Evolutionary conservation across 2,797 vertebrate genomes (phyloP).

Genomic region (Thalassophryne amazonica): DNA sequence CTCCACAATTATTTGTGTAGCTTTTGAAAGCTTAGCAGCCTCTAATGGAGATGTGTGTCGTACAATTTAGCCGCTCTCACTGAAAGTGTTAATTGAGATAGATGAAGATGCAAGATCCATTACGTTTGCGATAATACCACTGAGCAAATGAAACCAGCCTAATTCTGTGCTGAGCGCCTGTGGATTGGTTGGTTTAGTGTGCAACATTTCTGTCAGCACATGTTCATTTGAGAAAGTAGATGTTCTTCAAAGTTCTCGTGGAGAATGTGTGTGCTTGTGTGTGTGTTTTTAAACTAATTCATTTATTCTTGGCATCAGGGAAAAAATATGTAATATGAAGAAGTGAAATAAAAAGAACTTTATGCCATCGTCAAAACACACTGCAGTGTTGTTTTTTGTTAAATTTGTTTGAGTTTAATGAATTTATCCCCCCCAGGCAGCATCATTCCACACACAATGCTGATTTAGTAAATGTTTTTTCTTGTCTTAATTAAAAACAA

Average conservation of each 20-base stretch:
- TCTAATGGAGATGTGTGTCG: conserved; percentile 48
- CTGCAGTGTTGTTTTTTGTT: conserved; percentile 17
- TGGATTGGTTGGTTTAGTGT: conserved; percentile 22
- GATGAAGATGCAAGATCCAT: conserved; percentile 66
- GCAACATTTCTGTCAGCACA: conserved; percentile 34
- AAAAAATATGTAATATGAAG: conserved; percentile 18
- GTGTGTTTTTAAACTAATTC: too few species aligned
- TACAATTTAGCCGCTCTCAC: conserved; percentile 53
- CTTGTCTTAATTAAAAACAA: too few species aligned
- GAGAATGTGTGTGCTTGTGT: not conserved
- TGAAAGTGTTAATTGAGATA: conserved; percentile 67
- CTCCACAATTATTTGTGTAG: conserved; percentile 26
- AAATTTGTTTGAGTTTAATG: conserved; percentile 5
- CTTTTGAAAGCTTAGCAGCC: conserved; percentile 45
- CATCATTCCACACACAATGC: not conserved
- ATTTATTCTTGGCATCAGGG: conserved; percentile 20
- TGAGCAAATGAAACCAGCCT: conserved; percentile 48
- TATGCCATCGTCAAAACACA: conserved; percentile 33
- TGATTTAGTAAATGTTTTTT: too few species aligned
- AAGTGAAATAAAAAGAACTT: conserved; percentile 24
- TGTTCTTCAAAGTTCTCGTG: conserved; percentile 19
- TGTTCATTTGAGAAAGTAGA: conserved; percentile 25
- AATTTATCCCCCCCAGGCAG: not conserved
- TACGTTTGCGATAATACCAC: conserved; percentile 55
- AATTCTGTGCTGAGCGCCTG: conserved; percentile 38